These are phyloP conservation scores for Periophthalmus modestus DNA, from an alignment of 2,113 vertebrate species.

Conservation along the genomic window DNA sequence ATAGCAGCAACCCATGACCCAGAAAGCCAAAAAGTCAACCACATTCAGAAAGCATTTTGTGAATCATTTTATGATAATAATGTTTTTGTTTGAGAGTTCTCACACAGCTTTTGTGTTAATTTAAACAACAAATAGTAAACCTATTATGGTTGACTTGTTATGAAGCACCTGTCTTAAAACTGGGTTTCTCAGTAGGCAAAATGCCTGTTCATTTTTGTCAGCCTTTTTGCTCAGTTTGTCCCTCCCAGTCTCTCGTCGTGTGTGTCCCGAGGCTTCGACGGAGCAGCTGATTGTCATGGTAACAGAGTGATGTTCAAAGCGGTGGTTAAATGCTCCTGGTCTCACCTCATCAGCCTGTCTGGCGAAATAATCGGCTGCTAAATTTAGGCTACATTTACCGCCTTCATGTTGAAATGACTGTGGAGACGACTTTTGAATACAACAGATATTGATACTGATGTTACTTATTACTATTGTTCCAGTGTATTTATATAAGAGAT, in stretches of 20 bases:
- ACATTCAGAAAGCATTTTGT: too few species aligned
- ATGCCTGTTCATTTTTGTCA: not conserved
- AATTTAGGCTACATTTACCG: conserved; percentile 21
- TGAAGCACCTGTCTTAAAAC: not conserved
- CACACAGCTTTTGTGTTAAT: not conserved
- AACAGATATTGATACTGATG: not conserved
- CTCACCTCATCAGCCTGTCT: conserved; percentile 33
- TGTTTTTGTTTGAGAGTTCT: not conserved
- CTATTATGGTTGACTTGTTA: not conserved
- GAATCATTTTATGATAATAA: too few species aligned
- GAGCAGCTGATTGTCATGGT: conserved; percentile 59
- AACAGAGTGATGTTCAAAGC: conserved; percentile 67
- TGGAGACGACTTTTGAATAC: not conserved
- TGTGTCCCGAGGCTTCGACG: conserved; percentile 48
- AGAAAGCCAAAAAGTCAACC: too few species aligned
- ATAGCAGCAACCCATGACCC: too few species aligned
- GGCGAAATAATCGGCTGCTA: conserved; percentile 21
- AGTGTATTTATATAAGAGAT: not conserved
- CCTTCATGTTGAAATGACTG: conserved; percentile 2
- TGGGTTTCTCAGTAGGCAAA: not conserved
- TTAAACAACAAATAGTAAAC: not conserved
- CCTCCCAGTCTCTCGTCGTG: conserved; percentile 36
- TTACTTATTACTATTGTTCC: too few species aligned
- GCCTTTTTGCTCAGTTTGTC: conserved; percentile 9
- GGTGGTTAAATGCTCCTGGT: conserved; percentile 47